phyloP scores from a whole-genome alignment of 1,140 invertebrate genomes.

The Leptinotarsa texana region DNA sequence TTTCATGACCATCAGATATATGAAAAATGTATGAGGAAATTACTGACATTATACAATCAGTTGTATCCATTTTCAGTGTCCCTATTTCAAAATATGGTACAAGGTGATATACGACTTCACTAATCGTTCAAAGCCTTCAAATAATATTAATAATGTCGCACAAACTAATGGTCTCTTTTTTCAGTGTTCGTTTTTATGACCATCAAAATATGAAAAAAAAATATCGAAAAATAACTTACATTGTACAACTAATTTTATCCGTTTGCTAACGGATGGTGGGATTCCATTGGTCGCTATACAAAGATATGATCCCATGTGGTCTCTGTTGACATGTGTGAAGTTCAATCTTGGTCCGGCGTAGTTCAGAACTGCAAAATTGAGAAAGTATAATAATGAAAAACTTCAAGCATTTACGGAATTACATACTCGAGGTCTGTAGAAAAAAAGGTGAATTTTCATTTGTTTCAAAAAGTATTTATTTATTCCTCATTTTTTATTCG shows the following conservation, averaged over 20 bases:
- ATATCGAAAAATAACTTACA: slow-evolving; percentile 68
- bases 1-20: not conserved
- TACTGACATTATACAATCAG: slow-evolving; percentile 86
- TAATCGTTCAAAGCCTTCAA: too few relatives aligned
- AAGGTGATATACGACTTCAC: too few relatives aligned
- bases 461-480: too few relatives aligned
- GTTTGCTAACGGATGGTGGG: slow-evolving; percentile 84
- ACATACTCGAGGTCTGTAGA: too few relatives aligned
- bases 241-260: slow-evolving; percentile 84
- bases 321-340: slow-evolving; percentile 79
- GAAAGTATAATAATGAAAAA: too few relatives aligned
- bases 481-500: too few relatives aligned
- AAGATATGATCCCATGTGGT: slow-evolving; percentile 89
- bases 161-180: too few relatives aligned
- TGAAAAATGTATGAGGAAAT: not conserved
- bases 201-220: not conserved
- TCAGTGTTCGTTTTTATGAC: not conserved
- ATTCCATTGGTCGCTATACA: slow-evolving; percentile 86
- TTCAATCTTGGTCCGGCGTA: slow-evolving; percentile 74
- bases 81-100: too few relatives aligned
- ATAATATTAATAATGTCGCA: too few relatives aligned
- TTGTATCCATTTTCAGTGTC: slow-evolving; percentile 74
- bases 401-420: too few relatives aligned
- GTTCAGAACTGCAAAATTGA: slow-evolving; percentile 61
- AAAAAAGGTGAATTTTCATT: too few relatives aligned